Evolutionary conservation across 2,888 invertebrate species (phyloP).

Genomic region (Cinara cedri): DNA sequence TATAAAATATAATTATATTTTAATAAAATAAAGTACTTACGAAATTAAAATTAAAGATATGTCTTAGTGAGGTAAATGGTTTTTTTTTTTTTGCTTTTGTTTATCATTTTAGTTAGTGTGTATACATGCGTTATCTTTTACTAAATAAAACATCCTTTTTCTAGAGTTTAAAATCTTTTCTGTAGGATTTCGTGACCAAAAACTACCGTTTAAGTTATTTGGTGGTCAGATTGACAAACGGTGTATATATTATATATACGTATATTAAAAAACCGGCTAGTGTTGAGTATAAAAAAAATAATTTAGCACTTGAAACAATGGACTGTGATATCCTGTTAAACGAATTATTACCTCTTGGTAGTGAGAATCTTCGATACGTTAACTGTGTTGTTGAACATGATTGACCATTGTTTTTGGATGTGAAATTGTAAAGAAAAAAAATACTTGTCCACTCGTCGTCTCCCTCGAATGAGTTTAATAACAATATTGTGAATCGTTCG

Average conservation of each 20-base stretch:
- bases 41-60: conserved; percentile 3
- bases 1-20: not conserved
- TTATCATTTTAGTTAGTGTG: not conserved
- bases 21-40: not conserved
- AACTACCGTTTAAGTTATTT: conserved; percentile 2
- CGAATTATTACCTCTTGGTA: conserved; percentile 7
- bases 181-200: not conserved
- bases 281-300: not conserved
- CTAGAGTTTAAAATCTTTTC: not conserved
- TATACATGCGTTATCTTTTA: not conserved
- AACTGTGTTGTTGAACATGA: conserved; percentile 14
- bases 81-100: not conserved
- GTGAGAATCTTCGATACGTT: conserved; percentile 12
- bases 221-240: not conserved
- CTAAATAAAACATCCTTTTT: not conserved
- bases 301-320: conserved; percentile 35
- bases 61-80: not conserved
- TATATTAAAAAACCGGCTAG: not conserved
- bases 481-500: conserved; percentile 22
- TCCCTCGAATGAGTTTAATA: conserved; percentile 36
- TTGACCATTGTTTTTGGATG: conserved; percentile 45
- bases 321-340: conserved; percentile 5
- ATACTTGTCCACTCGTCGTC: conserved; percentile 20
- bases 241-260: not conserved
- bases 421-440: conserved; percentile 22